These are phyloP conservation scores for Nymphalis polychloros DNA, from an alignment of 2,888 invertebrate species.

Conservation along the genomic window DNA sequence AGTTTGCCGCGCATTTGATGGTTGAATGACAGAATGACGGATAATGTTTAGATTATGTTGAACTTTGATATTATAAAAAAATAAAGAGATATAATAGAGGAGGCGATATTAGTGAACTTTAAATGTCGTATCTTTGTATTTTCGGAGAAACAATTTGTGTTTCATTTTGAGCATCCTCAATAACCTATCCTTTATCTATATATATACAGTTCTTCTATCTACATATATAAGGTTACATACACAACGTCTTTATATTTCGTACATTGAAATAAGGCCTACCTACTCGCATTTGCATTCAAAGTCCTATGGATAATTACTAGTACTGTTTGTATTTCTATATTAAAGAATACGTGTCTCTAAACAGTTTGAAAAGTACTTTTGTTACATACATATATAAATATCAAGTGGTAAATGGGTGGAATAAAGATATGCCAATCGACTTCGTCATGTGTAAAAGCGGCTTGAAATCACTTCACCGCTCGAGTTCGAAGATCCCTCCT, in stretches of 20 bases:
- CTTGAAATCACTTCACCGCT: constrained; percentile 64
- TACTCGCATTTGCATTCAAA: background rate
- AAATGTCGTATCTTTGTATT: too few species aligned
- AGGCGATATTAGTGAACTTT: too few species aligned
- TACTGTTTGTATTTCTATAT: background rate
- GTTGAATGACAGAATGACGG: too few species aligned
- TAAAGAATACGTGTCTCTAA: too few species aligned
- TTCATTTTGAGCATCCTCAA: too few species aligned
- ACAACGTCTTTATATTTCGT: constrained; percentile 1
- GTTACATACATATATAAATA: background rate
- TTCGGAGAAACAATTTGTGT: too few species aligned
- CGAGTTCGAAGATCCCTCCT: constrained; percentile 47
- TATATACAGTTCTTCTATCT: too few species aligned
- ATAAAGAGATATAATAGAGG: too few species aligned
- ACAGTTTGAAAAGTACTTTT: background rate
- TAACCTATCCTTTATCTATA: too few species aligned
- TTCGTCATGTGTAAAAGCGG: constrained; percentile 54
- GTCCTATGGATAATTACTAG: background rate
- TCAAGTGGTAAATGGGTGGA: constrained; percentile 16
- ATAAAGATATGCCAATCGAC: constrained; percentile 30
- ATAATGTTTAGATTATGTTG: too few species aligned
- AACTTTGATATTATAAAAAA: too few species aligned
- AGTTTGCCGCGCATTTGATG: too few species aligned
- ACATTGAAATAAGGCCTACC: background rate
- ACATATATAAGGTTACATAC: background rate